These are phyloP conservation scores for Pollachius pollachius DNA, from an alignment of 2,113 vertebrate genomes.

Conservation along the genomic window DNA sequence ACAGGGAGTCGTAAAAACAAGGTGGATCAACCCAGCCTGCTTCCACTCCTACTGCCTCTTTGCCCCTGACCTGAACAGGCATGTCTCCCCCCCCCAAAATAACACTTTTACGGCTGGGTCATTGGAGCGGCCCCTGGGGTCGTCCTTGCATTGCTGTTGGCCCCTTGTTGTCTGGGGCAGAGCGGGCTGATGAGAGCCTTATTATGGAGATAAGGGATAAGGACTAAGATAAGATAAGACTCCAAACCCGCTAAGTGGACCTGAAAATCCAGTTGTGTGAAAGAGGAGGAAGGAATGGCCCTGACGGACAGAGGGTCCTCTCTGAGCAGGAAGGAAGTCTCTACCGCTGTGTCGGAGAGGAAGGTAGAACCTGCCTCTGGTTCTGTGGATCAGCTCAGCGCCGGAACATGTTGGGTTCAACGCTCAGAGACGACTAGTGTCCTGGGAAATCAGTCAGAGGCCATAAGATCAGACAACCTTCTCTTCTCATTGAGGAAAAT, in stretches of 20 bases:
- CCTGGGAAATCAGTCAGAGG: too few relatives aligned
- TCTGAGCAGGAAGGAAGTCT: not conserved
- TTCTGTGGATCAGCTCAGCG: too few relatives aligned
- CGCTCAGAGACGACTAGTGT: too few relatives aligned
- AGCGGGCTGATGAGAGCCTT: slow-evolving; percentile 59
- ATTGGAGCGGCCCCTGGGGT: slow-evolving; percentile 35
- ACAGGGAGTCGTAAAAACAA: too few relatives aligned
- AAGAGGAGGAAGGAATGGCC: not conserved
- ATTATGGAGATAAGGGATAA: slow-evolving; percentile 55
- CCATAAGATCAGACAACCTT: too few relatives aligned
- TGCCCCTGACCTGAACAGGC: slow-evolving; percentile 42
- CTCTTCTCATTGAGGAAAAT: too few relatives aligned
- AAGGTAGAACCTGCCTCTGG: not conserved
- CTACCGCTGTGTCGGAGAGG: not conserved
- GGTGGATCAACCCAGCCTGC: too few relatives aligned
- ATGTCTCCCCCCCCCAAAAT: slow-evolving; percentile 38
- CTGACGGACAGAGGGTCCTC: not conserved
- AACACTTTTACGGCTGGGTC: slow-evolving; percentile 43
- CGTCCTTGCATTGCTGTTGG: slow-evolving; percentile 50
- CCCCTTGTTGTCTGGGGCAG: slow-evolving; percentile 65
- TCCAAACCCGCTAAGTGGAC: slow-evolving; percentile 30
- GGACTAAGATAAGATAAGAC: slow-evolving; percentile 43
- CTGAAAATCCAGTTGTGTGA: slow-evolving; percentile 17
- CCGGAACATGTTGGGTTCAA: too few relatives aligned
- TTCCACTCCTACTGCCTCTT: too few relatives aligned